These are phyloP conservation scores for Apotomis betuletana DNA, from an alignment of 2,888 invertebrate species.

Conservation along the genomic window DNA sequence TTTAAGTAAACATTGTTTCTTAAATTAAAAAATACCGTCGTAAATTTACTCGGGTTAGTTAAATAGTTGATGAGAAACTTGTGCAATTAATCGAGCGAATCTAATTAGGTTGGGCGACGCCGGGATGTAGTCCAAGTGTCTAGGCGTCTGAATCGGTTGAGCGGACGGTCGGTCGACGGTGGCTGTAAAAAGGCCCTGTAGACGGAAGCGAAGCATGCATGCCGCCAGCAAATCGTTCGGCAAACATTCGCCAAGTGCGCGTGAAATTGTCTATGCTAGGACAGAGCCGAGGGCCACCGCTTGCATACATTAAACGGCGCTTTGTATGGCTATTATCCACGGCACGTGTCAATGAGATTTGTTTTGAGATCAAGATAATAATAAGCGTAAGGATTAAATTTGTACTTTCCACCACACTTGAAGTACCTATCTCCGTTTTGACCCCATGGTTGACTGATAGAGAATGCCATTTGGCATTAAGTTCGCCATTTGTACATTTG, in stretches of 20 bases:
- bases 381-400: too few relatives aligned
- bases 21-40: slow-evolving; percentile 37
- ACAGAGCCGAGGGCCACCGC: not conserved
- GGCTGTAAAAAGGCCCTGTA: slow-evolving; percentile 32
- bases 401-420: too few relatives aligned
- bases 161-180: not conserved
- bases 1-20: slow-evolving; percentile 62
- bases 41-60: slow-evolving; percentile 38
- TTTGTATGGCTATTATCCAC: not conserved
- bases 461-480: too few relatives aligned
- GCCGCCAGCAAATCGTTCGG: slow-evolving; percentile 73
- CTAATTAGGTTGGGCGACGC: slow-evolving; percentile 13
- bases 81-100: slow-evolving; percentile 27
- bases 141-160: slow-evolving; percentile 10
- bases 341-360: not conserved
- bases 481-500: too few relatives aligned
- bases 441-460: too few relatives aligned
- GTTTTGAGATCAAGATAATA: too few relatives aligned
- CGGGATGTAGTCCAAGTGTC: slow-evolving; percentile 1
- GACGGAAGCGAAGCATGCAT: slow-evolving; percentile 49
- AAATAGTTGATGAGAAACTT: slow-evolving; percentile 22
- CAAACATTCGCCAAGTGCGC: slow-evolving; percentile 77
- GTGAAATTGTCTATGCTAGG: slow-evolving; percentile 71
- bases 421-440: too few relatives aligned
- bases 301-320: slow-evolving; percentile 11